Percentiles rank a stretch among this genome's conserved stretches.
These are phyloP conservation scores for Crotalus horridus DNA, from an alignment of 2,113 vertebrate species.

Conservation along the genomic window DNA sequence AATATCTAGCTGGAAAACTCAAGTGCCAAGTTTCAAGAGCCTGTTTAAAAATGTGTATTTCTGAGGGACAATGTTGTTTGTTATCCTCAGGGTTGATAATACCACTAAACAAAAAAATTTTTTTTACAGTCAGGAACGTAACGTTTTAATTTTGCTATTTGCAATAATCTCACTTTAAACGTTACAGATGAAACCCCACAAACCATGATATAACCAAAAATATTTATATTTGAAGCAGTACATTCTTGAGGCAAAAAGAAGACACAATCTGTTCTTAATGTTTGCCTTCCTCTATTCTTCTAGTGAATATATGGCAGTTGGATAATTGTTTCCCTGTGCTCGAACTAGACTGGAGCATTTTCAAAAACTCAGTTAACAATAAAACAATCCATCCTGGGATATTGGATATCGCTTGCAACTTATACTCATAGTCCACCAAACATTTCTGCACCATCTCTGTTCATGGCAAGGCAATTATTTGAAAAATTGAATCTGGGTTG, in stretches of 20 bases:
- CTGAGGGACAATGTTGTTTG: not conserved
- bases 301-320: not conserved
- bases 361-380: slow-evolving; percentile 44
- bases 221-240: slow-evolving; percentile 28
- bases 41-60: not conserved
- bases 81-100: not conserved
- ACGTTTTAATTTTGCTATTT: slow-evolving; percentile 10
- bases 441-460: not conserved
- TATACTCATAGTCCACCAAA: slow-evolving; percentile 22
- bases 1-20: not conserved
- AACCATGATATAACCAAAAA: slow-evolving; percentile 11
- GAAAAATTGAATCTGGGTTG: not conserved
- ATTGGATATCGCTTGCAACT: slow-evolving; percentile 45
- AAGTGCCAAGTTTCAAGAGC: not conserved
- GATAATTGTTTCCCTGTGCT: slow-evolving; percentile 13
- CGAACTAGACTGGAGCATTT: not conserved
- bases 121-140: not conserved
- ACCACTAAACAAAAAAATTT: not conserved
- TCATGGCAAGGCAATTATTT: slow-evolving; percentile 49
- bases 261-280: not conserved
- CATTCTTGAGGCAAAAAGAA: slow-evolving; percentile 41
- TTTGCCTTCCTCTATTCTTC: not conserved
- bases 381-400: slow-evolving; percentile 40
- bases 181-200: slow-evolving; percentile 17
- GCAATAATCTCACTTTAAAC: slow-evolving; percentile 18